phyloP scores from a whole-genome alignment of 2,113 vertebrate genomes.

The Microcebus ravelobensis region DNA sequence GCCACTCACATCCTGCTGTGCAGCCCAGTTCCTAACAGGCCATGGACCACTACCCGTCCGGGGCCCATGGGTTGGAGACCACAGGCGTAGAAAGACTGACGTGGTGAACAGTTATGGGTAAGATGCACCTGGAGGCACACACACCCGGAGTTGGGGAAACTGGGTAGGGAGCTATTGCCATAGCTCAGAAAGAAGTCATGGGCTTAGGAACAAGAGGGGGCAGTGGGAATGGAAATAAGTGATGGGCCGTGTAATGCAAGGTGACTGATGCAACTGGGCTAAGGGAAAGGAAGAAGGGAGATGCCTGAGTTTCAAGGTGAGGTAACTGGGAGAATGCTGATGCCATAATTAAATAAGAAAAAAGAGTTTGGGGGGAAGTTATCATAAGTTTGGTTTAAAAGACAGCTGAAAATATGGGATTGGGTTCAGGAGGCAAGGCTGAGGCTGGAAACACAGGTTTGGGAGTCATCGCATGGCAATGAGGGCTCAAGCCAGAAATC shows the following conservation, averaged over 20 bases:
- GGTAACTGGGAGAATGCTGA: neutral
- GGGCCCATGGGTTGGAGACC: no score
- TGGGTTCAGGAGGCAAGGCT: neutral
- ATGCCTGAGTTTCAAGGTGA: neutral
- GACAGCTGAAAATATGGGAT: slow-evolving; percentile 34
- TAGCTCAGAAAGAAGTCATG: neutral
- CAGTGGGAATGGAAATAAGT: neutral
- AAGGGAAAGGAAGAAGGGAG: neutral
- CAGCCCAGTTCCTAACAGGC: no score
- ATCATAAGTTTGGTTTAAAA: slow-evolving; percentile 47
- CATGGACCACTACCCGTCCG: no score
- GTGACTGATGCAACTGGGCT: neutral
- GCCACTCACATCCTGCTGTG: no score
- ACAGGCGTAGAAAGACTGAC: neutral
- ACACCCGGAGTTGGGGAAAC: neutral
- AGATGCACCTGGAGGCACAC: neutral
- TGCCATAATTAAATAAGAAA: neutral
- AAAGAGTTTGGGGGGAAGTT: neutral
- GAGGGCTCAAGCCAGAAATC: slow-evolving; percentile 35
- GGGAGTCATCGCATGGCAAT: neutral
- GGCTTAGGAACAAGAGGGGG: neutral
- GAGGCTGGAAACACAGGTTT: slow-evolving; percentile 6
- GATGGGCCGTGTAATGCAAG: neutral
- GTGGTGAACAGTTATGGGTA: neutral
- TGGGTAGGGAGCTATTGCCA: neutral